Base-by-base conservation (phyloP, 2,888 invertebrate genomes). In the Xanthia togata region DNA sequence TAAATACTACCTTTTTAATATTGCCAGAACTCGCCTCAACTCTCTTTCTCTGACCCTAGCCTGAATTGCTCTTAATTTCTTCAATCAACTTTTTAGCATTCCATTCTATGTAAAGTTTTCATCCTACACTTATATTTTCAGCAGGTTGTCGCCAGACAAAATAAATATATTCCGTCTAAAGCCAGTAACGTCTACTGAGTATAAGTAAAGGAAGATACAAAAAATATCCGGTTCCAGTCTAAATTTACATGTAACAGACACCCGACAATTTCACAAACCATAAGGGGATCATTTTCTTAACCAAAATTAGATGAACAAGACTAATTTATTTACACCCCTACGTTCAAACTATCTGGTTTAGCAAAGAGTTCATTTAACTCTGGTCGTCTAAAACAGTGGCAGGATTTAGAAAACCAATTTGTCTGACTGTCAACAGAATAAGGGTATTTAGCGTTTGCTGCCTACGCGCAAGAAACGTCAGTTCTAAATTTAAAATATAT, bases 391-490 rank as follows among this genome's bases (percentile, higher is more conserved):
- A 69, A 84, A 81, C 85, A 76, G 80, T 82, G 78, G 87, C 88
- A 89, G 89, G 91, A 92, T 93, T 93, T 91, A 92, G 94, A 93
- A 93, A 93, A 92, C 91, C 91, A 93, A 96, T 96, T 94, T 94
- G 94, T 96, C 93, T 91, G 91, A 92, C 93, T 94, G 95, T 96
- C 96, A 94, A 90, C 94, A 88, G 89, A 91, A 89, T 92, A 90
- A 90, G 91, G 91, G 89, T 91, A 92, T 93, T 92, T 92, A 90
- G 90, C 90, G 90, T 83, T 87, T 86, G 88, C 89, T 88, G 87
- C 85, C 79, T 84, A 86, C 85, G 85, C 84, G 86, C 78, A 85
- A 85, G 86, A 90, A 89, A 90, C 85, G 81, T 88, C 87, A 87
- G 83, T 86, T 89, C 91, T 92, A 92, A 87, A 88, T 91, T 91